Evolutionary conservation across 2,797 vertebrate genomes (phyloP).

Genomic region (Catharus ustulatus): DNA sequence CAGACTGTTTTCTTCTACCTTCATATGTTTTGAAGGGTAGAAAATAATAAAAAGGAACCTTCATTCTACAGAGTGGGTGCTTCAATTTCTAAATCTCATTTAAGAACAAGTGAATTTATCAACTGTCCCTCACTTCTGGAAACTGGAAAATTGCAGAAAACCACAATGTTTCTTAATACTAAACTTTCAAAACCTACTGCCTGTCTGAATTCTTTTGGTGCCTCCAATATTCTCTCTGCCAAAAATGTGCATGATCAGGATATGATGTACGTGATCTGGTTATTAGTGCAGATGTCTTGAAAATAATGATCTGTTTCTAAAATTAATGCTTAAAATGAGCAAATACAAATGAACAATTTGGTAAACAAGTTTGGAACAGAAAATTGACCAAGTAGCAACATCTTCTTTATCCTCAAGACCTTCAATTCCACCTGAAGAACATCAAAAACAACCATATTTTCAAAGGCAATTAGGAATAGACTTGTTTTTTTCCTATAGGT

Average conservation of each 20-base stretch:
- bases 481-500: not conserved
- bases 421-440: not conserved
- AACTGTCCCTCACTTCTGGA: not conserved
- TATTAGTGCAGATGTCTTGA: not conserved
- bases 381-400: not conserved
- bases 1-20: not conserved
- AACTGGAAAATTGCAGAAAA: not conserved
- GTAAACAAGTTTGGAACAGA: not conserved
- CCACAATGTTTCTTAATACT: not conserved
- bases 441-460: not conserved
- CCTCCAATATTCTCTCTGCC: not conserved
- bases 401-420: not conserved
- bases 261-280: not conserved
- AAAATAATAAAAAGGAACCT: not conserved
- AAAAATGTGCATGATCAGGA: not conserved
- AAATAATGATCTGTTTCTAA: not conserved
- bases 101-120: not conserved
- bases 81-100: not conserved
- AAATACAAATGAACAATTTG: not conserved
- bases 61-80: not conserved
- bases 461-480: not conserved
- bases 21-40: not conserved
- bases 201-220: not conserved
- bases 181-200: not conserved
- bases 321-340: not conserved